Base-by-base conservation (phyloP, 2,113 vertebrate species). In the Urocynchramus pylzowi region DNA sequence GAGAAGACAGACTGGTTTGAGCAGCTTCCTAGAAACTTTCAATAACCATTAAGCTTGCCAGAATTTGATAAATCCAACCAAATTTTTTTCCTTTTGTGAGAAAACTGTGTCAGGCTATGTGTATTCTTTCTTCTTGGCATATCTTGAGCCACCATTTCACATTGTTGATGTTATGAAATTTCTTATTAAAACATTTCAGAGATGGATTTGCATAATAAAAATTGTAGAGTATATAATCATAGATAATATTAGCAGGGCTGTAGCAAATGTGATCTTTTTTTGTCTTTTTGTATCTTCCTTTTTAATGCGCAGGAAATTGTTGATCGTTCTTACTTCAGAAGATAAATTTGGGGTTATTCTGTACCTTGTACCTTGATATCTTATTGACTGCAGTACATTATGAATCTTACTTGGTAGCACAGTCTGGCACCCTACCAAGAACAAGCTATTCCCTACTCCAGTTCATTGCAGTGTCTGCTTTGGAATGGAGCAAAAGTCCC, bases 401-500 rank as follows among this genome's bases (percentile, higher is more conserved):
- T 73, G 75, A 89, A 84, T 91, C 39, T 67, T 76, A 11, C 28
- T 67, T 23, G 65, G 6, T 63, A 82, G 59, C 56, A 7, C 7
- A 45, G 19, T 37, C 89, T 94, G 81, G 44, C 85, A 59, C 79
- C 24, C 18, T 15, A 53, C 39, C 67, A 84, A 91, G 89, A 90
- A 39, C 22, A 85, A 82, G 39, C 16, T 52, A 47, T 85, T 73
- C 57, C 26, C 75, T 93, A 42, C 33, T 41, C 16, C 87, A 71
- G 49, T 52, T 95, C 64, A 52, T 60, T 75, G 74, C 81, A 89
- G 92, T 42, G 28, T 52, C 45, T 89, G 44, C 63, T 87, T 90
- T 84, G 69, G 20, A 89, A 79, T 17, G 33, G 68, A 94, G 57
- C 73, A 94, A 86, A 89, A 93, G 63, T 63, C 88, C 93, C 91